A percentile compares a stretch with the other conserved stretches of the same genome.
These are phyloP conservation scores for Drosophila kurseongensis DNA, from an alignment of 1,140 invertebrate genomes.

Conservation along the genomic window DNA sequence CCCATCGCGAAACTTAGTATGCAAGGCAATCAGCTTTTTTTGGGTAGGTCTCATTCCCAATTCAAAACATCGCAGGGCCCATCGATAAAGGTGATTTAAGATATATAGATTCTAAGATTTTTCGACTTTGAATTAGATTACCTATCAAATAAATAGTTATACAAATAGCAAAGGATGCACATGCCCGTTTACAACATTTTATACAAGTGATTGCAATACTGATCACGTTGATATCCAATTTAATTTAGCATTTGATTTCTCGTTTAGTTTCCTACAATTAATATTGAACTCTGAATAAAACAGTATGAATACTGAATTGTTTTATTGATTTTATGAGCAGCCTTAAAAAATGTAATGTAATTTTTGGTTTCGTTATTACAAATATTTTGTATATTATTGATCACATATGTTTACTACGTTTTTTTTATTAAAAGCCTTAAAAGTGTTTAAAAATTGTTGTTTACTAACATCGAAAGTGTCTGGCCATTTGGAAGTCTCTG, in stretches of 20 bases:
- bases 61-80: conserved; percentile 24
- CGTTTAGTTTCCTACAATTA: no score
- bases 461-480: no score
- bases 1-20: conserved; percentile 29
- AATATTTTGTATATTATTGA: no score
- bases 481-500: background rate
- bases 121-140: conserved; percentile 5
- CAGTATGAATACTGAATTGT: no score
- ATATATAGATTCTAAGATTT: background rate
- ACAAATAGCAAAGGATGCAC: conserved; percentile 3
- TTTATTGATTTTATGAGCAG: no score
- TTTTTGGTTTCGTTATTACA: no score
- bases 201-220: background rate
- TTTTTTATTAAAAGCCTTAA: background rate
- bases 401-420: no score
- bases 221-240: conserved; percentile 8
- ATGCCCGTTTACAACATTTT: background rate
- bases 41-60: conserved; percentile 35
- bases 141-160: conserved; percentile 14
- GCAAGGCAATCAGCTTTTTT: conserved; percentile 9
- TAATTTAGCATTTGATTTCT: no score
- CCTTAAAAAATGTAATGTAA: no score
- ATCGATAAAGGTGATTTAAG: conserved; percentile 22
- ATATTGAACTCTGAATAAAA: no score
- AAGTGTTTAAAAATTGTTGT: no score